phyloP scores from a whole-genome alignment of 2,888 invertebrate genomes.

The Cataglyphis livida region DNA sequence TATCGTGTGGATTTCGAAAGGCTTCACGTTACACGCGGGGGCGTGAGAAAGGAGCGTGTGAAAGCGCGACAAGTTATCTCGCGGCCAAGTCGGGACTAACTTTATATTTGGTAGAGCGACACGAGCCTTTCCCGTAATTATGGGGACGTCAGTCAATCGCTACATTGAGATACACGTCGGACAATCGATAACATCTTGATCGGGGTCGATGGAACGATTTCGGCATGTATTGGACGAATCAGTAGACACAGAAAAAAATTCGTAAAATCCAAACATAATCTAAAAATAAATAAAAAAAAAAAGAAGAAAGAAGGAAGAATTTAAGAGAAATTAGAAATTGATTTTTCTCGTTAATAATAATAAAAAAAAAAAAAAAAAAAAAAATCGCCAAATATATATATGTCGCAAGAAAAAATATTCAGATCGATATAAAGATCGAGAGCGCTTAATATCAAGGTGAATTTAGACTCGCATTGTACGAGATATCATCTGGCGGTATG shows the following conservation, averaged over 20 bases:
- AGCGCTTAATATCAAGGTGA: conserved; percentile 4
- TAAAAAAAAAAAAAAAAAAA: neutral
- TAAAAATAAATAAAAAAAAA: neutral
- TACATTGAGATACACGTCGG: conserved; percentile 45
- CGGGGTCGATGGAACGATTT: conserved; percentile 54
- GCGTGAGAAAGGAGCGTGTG: conserved; percentile 67
- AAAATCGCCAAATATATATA: neutral
- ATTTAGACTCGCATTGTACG: conserved; percentile 16
- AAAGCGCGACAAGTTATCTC: conserved; percentile 50
- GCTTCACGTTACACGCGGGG: conserved; percentile 4
- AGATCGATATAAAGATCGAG: neutral
- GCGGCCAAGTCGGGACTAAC: conserved; percentile 55
- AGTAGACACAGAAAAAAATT: conserved; percentile 49
- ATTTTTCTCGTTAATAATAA: neutral
- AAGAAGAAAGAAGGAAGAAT: neutral
- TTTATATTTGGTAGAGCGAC: conserved; percentile 65
- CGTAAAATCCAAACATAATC: neutral
- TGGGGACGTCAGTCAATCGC: conserved; percentile 70
- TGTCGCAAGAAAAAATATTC: neutral
- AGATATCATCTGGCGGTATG: conserved; percentile 23
- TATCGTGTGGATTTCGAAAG: conserved; percentile 55
- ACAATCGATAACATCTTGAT: conserved; percentile 65
- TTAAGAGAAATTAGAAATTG: neutral
- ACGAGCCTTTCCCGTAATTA: conserved; percentile 68
- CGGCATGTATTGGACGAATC: conserved; percentile 26